Conservation (phyloP, 2,797 vertebrate genomes). For the Steatocranus sp. region DNA sequence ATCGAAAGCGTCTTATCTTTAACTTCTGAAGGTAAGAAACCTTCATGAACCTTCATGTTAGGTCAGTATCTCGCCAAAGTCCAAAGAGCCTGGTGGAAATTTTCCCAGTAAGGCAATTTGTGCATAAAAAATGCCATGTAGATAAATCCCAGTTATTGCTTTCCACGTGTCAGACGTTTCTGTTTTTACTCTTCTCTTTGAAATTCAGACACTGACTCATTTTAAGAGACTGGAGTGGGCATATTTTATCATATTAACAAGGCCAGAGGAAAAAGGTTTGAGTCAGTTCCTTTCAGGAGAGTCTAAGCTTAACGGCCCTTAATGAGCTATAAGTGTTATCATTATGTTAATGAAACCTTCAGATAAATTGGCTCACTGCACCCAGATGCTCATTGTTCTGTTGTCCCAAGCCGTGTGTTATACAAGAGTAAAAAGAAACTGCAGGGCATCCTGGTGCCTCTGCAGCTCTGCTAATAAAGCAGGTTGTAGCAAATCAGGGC, state of each 20-base stretch:
- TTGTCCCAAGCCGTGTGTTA: not conserved
- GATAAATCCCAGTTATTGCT: not conserved
- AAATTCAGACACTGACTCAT: not conserved
- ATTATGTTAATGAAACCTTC: slow-evolving; percentile 38
- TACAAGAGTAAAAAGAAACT: not conserved
- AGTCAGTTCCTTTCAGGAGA: not conserved
- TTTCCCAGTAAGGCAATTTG: not conserved
- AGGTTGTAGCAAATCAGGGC: not conserved
- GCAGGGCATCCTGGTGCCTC: not conserved
- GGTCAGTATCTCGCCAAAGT: not conserved
- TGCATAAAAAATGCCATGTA: not conserved
- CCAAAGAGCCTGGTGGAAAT: not conserved
- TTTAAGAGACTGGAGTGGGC: not conserved
- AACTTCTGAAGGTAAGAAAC: not conserved
- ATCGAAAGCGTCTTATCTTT: not conserved
- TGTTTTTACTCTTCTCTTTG: not conserved
- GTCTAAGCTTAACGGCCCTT: not conserved
- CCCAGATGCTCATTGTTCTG: slow-evolving; percentile 4
- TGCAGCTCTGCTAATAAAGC: not conserved
- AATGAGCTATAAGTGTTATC: slow-evolving; percentile 34
- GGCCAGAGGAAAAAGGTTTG: not conserved
- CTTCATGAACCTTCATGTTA: not conserved
- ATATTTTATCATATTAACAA: slow-evolving; percentile 12
- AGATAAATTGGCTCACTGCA: slow-evolving; percentile 3
- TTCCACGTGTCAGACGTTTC: not conserved